Conservation (phyloP, 2,797 vertebrate genomes). For the Loriculus beryllinus region DNA sequence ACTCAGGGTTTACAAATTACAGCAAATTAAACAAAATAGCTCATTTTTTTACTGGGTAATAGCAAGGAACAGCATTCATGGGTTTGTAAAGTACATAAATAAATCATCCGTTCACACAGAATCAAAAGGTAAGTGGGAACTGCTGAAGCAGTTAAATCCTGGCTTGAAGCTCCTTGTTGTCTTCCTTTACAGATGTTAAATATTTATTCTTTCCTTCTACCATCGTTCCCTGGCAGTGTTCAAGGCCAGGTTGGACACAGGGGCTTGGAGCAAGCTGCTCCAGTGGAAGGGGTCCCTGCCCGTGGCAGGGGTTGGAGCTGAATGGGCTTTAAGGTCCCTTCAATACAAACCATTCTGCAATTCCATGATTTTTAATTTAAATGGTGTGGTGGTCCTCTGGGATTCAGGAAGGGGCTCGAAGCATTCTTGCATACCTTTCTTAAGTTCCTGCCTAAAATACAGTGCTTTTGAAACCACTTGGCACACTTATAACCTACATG, state of each 20-base stretch:
- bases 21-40: neutral
- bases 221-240: neutral
- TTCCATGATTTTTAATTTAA: neutral
- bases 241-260: no score
- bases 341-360: neutral
- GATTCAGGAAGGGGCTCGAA: neutral
- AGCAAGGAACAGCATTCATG: neutral
- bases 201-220: neutral
- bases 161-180: neutral
- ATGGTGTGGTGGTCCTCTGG: fast-evolving
- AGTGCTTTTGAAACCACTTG: fast-evolving
- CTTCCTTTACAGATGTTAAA: neutral
- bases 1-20: neutral
- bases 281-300: neutral
- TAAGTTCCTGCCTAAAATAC: neutral
- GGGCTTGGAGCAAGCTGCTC: neutral
- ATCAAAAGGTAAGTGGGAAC: neutral
- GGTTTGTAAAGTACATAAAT: neutral
- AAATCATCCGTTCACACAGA: neutral
- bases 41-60: neutral
- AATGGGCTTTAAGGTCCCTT: neutral
- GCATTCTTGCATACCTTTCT: neutral
- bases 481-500: fast-evolving
- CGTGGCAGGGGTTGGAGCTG: neutral
- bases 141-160: neutral